phyloP scores from a whole-genome alignment of 2,888 invertebrate species.

The Fabriciana adippe region DNA sequence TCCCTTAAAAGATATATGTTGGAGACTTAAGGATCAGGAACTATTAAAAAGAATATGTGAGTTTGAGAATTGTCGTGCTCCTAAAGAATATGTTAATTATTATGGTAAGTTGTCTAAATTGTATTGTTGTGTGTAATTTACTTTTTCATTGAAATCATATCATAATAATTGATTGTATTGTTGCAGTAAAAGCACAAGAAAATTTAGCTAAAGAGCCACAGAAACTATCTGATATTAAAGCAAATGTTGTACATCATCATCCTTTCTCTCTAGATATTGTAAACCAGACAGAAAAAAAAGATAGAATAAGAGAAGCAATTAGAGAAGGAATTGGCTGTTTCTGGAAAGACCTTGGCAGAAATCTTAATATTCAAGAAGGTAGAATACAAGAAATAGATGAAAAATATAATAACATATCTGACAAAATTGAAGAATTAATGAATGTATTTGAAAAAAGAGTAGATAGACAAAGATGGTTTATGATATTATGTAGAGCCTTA shows the following conservation, averaged over 20 bases:
- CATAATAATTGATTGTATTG: background rate
- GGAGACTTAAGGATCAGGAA: constrained; percentile 51
- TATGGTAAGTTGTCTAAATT: constrained; percentile 52
- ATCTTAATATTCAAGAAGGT: constrained; percentile 62
- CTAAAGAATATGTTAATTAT: constrained; percentile 48
- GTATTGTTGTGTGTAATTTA: background rate
- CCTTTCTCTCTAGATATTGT: constrained; percentile 42
- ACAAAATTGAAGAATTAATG: constrained; percentile 59
- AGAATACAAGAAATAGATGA: constrained; percentile 64
- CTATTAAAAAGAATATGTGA: constrained; percentile 53
- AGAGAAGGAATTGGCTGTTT: constrained; percentile 62
- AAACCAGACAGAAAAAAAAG: constrained; percentile 53
- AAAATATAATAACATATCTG: constrained; percentile 46
- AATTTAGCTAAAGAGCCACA: background rate
- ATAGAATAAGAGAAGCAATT: constrained; percentile 60
- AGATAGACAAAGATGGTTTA: constrained; percentile 68
- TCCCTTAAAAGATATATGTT: constrained; percentile 62
- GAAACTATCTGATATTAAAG: constrained; percentile 34
- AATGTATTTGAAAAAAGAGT: constrained; percentile 53
- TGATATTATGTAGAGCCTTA: constrained; percentile 64
- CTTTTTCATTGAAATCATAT: background rate
- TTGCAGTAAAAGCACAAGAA: constrained; percentile 7
- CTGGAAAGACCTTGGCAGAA: constrained; percentile 69
- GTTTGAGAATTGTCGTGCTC: constrained; percentile 54
- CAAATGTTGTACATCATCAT: constrained; percentile 44